A percentile compares a stretch with the other conserved stretches of the same genome.
Evolutionary conservation across 2,888 invertebrate species (phyloP).

Genomic region (Orthosia cruda): DNA sequence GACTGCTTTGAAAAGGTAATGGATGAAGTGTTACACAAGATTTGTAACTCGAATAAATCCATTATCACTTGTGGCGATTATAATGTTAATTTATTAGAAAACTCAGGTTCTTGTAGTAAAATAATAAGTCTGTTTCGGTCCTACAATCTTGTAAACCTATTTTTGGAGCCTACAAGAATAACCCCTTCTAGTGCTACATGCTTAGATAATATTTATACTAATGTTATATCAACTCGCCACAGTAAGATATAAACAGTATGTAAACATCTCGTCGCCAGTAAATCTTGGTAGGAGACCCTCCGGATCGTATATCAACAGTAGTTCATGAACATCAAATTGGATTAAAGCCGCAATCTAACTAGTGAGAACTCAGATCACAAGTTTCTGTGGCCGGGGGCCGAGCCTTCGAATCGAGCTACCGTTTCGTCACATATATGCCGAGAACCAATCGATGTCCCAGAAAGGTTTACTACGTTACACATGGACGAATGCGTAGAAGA

Average conservation of each 20-base stretch:
- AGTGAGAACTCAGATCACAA: constrained; percentile 76
- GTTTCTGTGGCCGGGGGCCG: constrained; percentile 70
- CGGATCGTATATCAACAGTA: constrained; percentile 75
- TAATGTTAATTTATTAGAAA: too few relatives aligned
- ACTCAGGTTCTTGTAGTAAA: too few relatives aligned
- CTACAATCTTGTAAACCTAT: too few relatives aligned
- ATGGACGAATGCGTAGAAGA: constrained; percentile 4
- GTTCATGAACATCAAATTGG: constrained; percentile 79
- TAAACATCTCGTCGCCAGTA: constrained; percentile 64
- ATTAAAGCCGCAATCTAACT: constrained; percentile 81
- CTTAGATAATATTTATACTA: too few relatives aligned
- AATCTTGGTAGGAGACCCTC: constrained; percentile 65
- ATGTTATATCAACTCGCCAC: constrained; percentile 13
- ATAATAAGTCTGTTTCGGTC: too few relatives aligned
- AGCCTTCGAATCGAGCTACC: constrained; percentile 59
- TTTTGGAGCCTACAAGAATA: too few relatives aligned
- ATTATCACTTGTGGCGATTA: too few relatives aligned
- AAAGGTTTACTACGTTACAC: constrained; percentile 24
- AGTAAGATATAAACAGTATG: constrained; percentile 48
- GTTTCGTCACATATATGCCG: constrained; percentile 57
- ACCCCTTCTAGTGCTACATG: too few relatives aligned
- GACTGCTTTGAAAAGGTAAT: too few relatives aligned
- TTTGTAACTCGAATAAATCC: too few relatives aligned
- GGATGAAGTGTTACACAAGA: too few relatives aligned
- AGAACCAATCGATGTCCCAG: constrained; percentile 36